Evolutionary conservation across 2,888 invertebrate genomes (phyloP), one percentile per base, ranked within the genome.

Genomic region (Chloroclysta siterata): DNA sequence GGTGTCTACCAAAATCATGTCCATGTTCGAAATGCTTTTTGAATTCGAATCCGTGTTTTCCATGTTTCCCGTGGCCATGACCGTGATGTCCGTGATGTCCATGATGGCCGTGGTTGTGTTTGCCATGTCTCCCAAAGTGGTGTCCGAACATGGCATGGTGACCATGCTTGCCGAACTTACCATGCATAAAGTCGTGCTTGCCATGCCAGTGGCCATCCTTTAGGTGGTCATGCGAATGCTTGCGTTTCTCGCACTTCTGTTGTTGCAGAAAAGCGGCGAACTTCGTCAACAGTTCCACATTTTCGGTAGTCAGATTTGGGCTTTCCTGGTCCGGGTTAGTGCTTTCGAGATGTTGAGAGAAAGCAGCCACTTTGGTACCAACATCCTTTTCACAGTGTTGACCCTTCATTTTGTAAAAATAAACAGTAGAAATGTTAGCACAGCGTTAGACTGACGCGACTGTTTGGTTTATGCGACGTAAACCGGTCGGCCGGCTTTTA

Each of bases 191-290:
- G 41, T 53, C 48, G 29, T 66, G 67, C 0, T 53, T 46, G 0
- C 59, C 33, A 50, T 60, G 60, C 17, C 53, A 41, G 17, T 59
- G 44, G 17, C 52, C 58, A 47, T 47, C 39, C 14, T 22, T 50
- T 11, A 36, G 50, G n/a, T 47, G 47, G n/a, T n/a, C 48, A n/a
- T 48, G 29, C 22, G 17, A 46, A 22, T 54, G 50, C 14, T 56
- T 60, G 17, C 63, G 56, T 11, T 73, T 70, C 4, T 56, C 57
- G 15, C n/a, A 22, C 22, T 71, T 69, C 5, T 75, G 63, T 2
- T 68, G 60, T 64, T 76, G 70, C 8, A 81, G 57, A 54, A 76
- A 80, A 4, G 74, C 68, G 0, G 74, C 68, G 46, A 80, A 79
- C 66, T 72, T 72, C 36, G 68, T 69, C 13, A 81, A 56, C 14